A percentile compares a stretch with the other conserved stretches of the same genome.
Evolutionary conservation across 2,113 vertebrate genomes (phyloP).

Genomic region (Brachypodius melanocephalos): DNA sequence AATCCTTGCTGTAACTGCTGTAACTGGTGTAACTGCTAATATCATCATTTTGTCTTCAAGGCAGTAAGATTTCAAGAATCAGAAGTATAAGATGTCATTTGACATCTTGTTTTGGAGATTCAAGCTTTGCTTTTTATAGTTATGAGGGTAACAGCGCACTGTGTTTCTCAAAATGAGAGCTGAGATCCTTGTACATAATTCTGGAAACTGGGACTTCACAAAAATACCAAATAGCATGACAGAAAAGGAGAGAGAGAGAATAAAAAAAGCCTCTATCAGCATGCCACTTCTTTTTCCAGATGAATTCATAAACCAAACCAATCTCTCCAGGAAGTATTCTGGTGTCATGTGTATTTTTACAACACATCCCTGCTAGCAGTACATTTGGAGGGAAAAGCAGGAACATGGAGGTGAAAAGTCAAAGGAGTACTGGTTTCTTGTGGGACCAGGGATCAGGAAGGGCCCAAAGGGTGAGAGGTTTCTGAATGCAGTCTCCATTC

Average conservation of each 20-base stretch:
- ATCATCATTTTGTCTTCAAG: background rate
- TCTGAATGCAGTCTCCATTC: background rate
- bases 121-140: background rate
- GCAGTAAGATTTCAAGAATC: background rate
- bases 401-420: background rate
- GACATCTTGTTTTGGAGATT: background rate
- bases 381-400: background rate
- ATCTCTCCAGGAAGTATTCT: background rate
- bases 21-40: background rate
- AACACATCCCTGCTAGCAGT: background rate
- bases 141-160: background rate
- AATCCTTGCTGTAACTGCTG: background rate
- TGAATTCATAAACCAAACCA: background rate
- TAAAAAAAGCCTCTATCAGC: background rate
- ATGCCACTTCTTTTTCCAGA: background rate
- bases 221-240: background rate
- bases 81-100: background rate
- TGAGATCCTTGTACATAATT: background rate
- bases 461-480: accelerated
- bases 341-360: background rate
- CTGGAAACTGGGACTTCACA: background rate
- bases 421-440: background rate
- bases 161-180: background rate
- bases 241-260: background rate
- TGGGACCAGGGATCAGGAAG: background rate